Evolutionary conservation across 2,113 vertebrate genomes (phyloP), one percentile per base, ranked within the genome.

Genomic region (Leucoraja erinaceus): DNA sequence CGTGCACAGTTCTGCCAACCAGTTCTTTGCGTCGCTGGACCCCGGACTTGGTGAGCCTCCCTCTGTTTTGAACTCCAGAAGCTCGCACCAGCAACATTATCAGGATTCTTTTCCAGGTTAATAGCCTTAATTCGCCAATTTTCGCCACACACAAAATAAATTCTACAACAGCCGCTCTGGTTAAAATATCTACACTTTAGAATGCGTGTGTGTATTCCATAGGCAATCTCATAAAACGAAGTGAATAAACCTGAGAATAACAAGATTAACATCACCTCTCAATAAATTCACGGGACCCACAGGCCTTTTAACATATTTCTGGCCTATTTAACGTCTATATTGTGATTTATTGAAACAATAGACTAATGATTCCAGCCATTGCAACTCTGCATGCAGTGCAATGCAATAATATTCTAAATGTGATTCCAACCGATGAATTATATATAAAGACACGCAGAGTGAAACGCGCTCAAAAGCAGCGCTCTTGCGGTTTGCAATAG

Each of bases 21-120:
- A 98, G 95, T 99, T 99, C 97, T 99, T 99, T 96, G 96, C 98
- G 38, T 97, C 98, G 96, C 96, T 99, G 97, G 99, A 99, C 54
- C 97, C 97, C 93, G 96, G 95, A 95, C 98, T 99, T 95, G 98
- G 96, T 94, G 98, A 99, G 96, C 96, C 97, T 93, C 97, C 98
- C 93, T 96, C 98, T 95, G 96, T 99, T 96, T 97, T 99, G 97
- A 97, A 96, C 94, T 97, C 98, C 93, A 97, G 97, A 96, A 96
- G 96, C 94, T 96, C 96, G 95, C 96, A 97, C 94, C 98, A 98
- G 96, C 99, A 99, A 97, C 98, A 99, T 95, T 99, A 99, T 97
- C 99, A 99, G 96, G 99, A 99, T 96, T 98, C 98, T 94, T 99
- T 99, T 96, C 99, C 99, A 99, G 99, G 99, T 99, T 91, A 91